These are phyloP conservation scores for Brachycybe producta DNA, from an alignment of 2,888 invertebrate species.

Conservation along the genomic window DNA sequence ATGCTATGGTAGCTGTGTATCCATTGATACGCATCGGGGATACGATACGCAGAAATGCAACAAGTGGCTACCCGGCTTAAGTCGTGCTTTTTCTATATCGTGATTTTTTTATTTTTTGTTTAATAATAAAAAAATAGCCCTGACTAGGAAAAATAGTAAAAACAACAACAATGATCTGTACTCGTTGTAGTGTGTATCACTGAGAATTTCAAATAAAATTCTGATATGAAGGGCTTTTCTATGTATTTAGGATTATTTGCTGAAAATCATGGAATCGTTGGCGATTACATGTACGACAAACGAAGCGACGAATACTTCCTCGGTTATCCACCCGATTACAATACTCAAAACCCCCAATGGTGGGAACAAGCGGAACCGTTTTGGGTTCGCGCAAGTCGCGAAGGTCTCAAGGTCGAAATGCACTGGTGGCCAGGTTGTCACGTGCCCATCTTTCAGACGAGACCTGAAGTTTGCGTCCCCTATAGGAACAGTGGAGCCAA, in stretches of 20 bases:
- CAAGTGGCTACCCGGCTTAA: too few relatives aligned
- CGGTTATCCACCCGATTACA: conserved; percentile 16
- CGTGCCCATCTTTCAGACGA: conserved; percentile 6
- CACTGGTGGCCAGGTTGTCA: conserved; percentile 20
- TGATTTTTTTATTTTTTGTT: background rate
- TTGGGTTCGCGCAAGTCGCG: conserved; percentile 17
- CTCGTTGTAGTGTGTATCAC: too few relatives aligned
- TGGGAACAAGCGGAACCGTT: conserved; percentile 18
- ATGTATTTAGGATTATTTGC: conserved; percentile 7
- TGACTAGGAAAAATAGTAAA: too few relatives aligned
- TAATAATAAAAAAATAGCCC: background rate
- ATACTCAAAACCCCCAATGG: conserved; percentile 13
- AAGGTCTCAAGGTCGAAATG: conserved; percentile 16
- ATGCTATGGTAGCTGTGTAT: too few relatives aligned
- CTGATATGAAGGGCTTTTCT: too few relatives aligned
- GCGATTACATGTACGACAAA: conserved; percentile 18
- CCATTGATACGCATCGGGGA: too few relatives aligned
- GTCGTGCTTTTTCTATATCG: too few relatives aligned
- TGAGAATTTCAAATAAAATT: too few relatives aligned
- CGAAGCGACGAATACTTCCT: conserved; percentile 16
- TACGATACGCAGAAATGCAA: too few relatives aligned
- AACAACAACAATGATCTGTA: too few relatives aligned
- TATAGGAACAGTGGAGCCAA: conserved; percentile 13
- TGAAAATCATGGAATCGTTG: conserved; percentile 18
- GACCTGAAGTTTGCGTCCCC: conserved; percentile 18